Evolutionary conservation across 92 coral and sea anemone species (phyloP).

Genomic region (Blastomussa wellsi): DNA sequence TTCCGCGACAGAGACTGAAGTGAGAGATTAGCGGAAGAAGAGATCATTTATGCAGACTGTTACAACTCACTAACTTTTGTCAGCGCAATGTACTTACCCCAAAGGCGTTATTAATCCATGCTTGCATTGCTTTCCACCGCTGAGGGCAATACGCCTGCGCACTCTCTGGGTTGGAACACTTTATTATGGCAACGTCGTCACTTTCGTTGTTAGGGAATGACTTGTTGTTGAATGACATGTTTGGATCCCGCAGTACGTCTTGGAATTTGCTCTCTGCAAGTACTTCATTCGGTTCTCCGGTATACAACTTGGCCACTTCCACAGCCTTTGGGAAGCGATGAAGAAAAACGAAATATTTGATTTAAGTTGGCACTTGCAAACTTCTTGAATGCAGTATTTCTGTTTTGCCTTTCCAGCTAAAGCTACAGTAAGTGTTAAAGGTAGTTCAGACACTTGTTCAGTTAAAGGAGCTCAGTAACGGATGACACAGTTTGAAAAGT

Average conservation of each 20-base stretch:
- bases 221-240: slow-evolving; percentile 58
- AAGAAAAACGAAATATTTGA: neutral
- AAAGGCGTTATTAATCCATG: slow-evolving; percentile 61
- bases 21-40: too few relatives aligned
- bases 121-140: slow-evolving; percentile 81
- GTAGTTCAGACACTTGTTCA: too few relatives aligned
- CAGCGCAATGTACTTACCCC: slow-evolving; percentile 24
- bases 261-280: slow-evolving; percentile 63
- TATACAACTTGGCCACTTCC: slow-evolving; percentile 63
- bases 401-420: too few relatives aligned
- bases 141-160: slow-evolving; percentile 79
- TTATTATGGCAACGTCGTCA: slow-evolving; percentile 45
- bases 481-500: too few relatives aligned
- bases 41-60: neutral
- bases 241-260: slow-evolving; percentile 12
- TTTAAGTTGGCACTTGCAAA: neutral
- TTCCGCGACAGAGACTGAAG: too few relatives aligned
- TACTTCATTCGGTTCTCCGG: slow-evolving; percentile 47
- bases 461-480: too few relatives aligned
- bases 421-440: neutral
- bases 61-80: too few relatives aligned
- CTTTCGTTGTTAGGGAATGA: slow-evolving; percentile 74
- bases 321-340: slow-evolving; percentile 51
- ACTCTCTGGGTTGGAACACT: slow-evolving; percentile 39
- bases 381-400: too few relatives aligned